phyloP scores from a whole-genome alignment of 2,797 vertebrate genomes.

The Manis pentadactyla region DNA sequence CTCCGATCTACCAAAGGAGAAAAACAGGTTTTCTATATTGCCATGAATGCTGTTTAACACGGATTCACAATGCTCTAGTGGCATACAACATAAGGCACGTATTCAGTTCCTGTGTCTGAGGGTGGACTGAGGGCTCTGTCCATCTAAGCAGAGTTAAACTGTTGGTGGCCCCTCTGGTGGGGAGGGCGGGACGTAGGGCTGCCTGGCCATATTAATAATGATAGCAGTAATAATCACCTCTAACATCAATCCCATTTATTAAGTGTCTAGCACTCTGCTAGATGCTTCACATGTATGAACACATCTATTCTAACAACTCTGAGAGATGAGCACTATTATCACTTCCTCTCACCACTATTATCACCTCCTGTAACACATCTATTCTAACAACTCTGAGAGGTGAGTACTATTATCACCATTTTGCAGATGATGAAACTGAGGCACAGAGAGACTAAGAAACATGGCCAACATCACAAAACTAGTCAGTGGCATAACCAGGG shows the following conservation, averaged over 20 bases:
- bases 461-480: not conserved
- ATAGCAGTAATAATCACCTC: conserved; percentile 1
- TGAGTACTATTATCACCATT: not conserved
- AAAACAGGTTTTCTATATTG: conserved; percentile 37
- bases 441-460: not conserved
- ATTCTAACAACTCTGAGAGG: conserved; percentile 23
- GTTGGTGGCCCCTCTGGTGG: not conserved
- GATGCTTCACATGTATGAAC: not conserved
- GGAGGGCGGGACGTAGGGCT: not conserved
- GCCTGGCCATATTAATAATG: not conserved
- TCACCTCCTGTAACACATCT: not conserved
- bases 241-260: not conserved
- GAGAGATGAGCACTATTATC: not conserved
- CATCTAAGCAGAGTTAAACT: not conserved
- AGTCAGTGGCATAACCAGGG: not conserved
- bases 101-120: not conserved
- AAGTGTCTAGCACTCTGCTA: not conserved
- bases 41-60: not conserved
- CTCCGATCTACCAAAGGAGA: not conserved
- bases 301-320: not conserved
- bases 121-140: not conserved
- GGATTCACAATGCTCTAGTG: not conserved
- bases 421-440: conserved; percentile 6
- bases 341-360: no score
- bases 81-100: not conserved